Evolutionary conservation across 2,113 vertebrate species (phyloP), one percentile per base, ranked within the genome.

Genomic region (Sterrhoptilus dennistouni): DNA sequence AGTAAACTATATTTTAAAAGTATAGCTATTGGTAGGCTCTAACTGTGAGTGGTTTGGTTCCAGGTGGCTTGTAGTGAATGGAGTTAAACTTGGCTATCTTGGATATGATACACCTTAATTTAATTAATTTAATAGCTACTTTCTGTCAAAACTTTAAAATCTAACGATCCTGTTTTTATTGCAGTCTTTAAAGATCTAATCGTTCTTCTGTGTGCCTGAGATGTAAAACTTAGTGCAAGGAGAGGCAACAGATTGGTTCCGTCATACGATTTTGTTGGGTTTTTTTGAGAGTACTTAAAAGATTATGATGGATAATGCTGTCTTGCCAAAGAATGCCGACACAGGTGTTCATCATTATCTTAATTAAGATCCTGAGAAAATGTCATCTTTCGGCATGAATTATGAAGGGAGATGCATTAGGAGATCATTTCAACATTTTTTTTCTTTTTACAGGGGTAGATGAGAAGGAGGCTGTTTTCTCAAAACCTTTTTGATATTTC

Each of bases 261-360:
- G 83, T 98, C 97, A 95, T 90, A 93, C 33, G 9, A 70, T 97
- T 97, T 86, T 89, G 96, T 96, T 95, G 97, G 60, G 21, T 0
- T 92, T 93, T 97, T 96, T 91, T 95, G 90, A 97, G 95, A 95
- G 94, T 97, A 94, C 97, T 98, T 98, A 98, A 97, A 98, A 97
- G 97, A 98, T 98, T 98, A 97, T 98, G 98, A 98, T 98, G 98
- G 98, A 98, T 98, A 98, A 98, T 95, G 96, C 96, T 98, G 97
- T 97, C 98, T 97, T 96, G 96, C 97, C 95, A 94, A 97, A 83
- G 97, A 98, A 97, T 98, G 97, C 97, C 96, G 96, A 98, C 98
- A 97, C 97, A 98, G 97, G 98, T 98, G 97, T 97, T 98, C 97
- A 89, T 98, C 95, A 94, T 98, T 98, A 98, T 97, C 97, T 98